Conservation (phyloP, 2,797 vertebrate species). For the Dryobates pubescens region DNA sequence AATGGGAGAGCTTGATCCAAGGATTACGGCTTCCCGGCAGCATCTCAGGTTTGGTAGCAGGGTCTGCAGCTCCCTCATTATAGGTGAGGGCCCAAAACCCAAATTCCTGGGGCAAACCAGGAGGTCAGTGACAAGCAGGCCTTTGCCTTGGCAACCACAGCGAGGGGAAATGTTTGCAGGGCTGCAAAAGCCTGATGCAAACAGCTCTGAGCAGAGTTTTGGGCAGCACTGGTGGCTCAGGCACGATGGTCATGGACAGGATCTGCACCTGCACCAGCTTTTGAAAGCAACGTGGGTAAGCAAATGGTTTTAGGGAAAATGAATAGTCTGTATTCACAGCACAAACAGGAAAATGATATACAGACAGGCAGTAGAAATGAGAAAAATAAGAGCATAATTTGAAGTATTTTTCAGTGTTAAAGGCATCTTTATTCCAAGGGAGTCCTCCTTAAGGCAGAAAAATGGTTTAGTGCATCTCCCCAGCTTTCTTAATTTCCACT, state of each 20-base stretch:
- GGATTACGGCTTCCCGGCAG: neutral
- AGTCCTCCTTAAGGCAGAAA: neutral
- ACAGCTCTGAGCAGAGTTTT: neutral
- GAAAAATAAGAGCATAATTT: neutral
- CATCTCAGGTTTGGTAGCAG: neutral
- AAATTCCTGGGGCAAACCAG: neutral
- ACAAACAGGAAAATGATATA: neutral
- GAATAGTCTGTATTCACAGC: slow-evolving; percentile 1
- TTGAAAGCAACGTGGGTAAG: neutral
- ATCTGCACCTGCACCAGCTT: neutral
- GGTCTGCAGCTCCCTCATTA: neutral
- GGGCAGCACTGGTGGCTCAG: neutral
- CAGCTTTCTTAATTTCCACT: neutral
- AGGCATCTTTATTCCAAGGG: slow-evolving; percentile 7
- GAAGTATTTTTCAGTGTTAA: neutral
- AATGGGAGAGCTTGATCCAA: neutral
- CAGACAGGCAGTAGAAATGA: neutral
- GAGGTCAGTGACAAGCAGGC: neutral
- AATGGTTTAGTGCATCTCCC: neutral
- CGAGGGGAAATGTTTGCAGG: neutral
- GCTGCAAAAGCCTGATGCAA: neutral
- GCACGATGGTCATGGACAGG: rapidly evolving
- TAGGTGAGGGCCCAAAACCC: neutral
- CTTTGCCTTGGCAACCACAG: neutral
- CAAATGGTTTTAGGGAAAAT: neutral